Conservation (phyloP, 37 sponge, comb jelly and placozoan species). For the Spongia lamella region DNA sequence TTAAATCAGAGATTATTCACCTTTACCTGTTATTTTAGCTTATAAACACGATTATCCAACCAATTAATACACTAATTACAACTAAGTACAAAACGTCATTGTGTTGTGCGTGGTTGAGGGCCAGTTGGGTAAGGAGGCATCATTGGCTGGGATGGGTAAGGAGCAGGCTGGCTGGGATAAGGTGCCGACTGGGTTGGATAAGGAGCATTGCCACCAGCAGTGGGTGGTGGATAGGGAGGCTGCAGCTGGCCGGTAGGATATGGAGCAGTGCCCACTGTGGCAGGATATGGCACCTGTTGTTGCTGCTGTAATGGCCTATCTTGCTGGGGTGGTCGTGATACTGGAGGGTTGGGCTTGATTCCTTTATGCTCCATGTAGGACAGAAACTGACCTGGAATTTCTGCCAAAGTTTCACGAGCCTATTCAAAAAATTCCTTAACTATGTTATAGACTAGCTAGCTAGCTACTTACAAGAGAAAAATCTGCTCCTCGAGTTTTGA, state of each 20-base stretch:
- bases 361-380: conserved; percentile 65
- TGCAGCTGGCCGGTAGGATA: background rate
- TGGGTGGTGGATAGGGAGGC: background rate
- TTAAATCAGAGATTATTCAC: no score
- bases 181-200: background rate
- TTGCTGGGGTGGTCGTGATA: conserved; percentile 32
- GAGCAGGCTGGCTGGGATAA: background rate
- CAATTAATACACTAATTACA: no score
- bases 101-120: no score
- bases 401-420: conserved; percentile 88
- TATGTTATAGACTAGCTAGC: background rate
- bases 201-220: background rate
- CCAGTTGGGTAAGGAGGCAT: no score
- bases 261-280: background rate
- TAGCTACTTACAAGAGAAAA: conserved; percentile 66
- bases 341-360: conserved; percentile 77
- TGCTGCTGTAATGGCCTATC: no score
- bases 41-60: no score
- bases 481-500: conserved; percentile 42
- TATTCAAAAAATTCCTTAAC: background rate
- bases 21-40: no score
- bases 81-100: no score
- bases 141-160: no score
- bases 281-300: background rate
- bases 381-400: conserved; percentile 78